phyloP scores from a whole-genome alignment of 2,888 invertebrate species.

The Fissipunctia ypsillon region DNA sequence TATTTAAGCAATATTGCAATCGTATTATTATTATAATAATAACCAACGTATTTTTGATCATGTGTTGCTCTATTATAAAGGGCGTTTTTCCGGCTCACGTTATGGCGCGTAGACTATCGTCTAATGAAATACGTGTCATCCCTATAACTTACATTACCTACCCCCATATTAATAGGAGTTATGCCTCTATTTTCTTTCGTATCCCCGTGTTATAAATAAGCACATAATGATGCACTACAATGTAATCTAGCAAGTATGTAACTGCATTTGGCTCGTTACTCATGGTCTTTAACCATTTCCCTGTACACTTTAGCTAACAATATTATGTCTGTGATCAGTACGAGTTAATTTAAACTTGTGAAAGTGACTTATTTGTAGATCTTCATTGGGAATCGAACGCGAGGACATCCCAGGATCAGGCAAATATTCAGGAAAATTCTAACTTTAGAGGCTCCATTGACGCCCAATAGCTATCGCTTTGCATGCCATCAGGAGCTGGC shows the following conservation, averaged over 20 bases:
- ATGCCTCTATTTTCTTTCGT: background rate
- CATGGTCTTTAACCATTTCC: slow-evolving; percentile 13
- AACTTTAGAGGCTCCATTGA: background rate
- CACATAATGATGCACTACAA: slow-evolving; percentile 30
- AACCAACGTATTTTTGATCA: background rate
- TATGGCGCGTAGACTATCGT: background rate
- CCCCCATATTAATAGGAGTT: background rate
- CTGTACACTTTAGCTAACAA: slow-evolving; percentile 10
- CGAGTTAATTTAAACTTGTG: slow-evolving; percentile 11
- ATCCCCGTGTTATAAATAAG: slow-evolving; percentile 5
- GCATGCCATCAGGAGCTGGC: background rate
- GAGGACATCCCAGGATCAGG: background rate
- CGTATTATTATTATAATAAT: background rate
- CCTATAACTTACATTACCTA: background rate
- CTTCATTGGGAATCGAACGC: background rate
- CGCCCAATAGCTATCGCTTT: background rate
- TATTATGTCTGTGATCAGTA: slow-evolving; percentile 23
- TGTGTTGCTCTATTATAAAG: background rate
- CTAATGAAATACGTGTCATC: slow-evolving; percentile 23
- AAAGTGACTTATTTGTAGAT: slow-evolving; percentile 35
- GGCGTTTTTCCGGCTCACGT: background rate
- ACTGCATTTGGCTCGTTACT: slow-evolving; percentile 16
- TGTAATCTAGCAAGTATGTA: slow-evolving; percentile 26
- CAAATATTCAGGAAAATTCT: background rate
- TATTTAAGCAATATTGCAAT: background rate